Base-by-base conservation (phyloP, 2,113 vertebrate species). In the Stegostoma tigrinum region DNA sequence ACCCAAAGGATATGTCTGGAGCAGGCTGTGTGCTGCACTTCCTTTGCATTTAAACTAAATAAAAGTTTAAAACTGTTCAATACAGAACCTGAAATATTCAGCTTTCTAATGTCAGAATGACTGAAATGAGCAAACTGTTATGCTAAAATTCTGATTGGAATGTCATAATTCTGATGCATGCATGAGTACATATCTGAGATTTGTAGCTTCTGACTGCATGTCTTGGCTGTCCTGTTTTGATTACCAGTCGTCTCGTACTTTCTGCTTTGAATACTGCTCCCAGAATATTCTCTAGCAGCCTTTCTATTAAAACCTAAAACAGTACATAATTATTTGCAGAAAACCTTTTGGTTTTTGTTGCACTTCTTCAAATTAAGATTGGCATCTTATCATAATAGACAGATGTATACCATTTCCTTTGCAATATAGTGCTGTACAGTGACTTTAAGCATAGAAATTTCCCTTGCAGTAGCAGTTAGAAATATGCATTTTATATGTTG, bases 31-130 rank as follows among this genome's bases (percentile, higher is more conserved):
- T 21, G 45, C 30, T 67, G 48, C 94, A 70, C 67, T 72, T 27
- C 14, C 64, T 72, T 45, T 52, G 68, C 52, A 17, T 95, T 48
- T 95, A 95, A 72, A 95, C 67, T 48, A 95, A 95, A 95, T 70
- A 95, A 72, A 95, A 95, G 38, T 72, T 95, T 70, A 34, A 95
- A 72, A 75, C 42, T 95, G 68, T 72, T 95, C 21, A 48, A 27
- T 52, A 52, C 38, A 72, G 55, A 72, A 48, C 68, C 42, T 52
- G 94, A 45, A 42, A 27, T 15, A 72, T 72, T 95, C 42, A 72
- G 68, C 72, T 34, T 34, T 95, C 42, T 34, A 95, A 70, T 15
- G 67, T 45, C 42, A 72, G 68, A 52, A 72, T 48, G 52, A 94
- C 45, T 95, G 94, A 95, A 70, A 72, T 72, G 67, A 95, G 38